Evolutionary conservation across 2,113 vertebrate species (phyloP).

Genomic region (Ursus arctos): DNA sequence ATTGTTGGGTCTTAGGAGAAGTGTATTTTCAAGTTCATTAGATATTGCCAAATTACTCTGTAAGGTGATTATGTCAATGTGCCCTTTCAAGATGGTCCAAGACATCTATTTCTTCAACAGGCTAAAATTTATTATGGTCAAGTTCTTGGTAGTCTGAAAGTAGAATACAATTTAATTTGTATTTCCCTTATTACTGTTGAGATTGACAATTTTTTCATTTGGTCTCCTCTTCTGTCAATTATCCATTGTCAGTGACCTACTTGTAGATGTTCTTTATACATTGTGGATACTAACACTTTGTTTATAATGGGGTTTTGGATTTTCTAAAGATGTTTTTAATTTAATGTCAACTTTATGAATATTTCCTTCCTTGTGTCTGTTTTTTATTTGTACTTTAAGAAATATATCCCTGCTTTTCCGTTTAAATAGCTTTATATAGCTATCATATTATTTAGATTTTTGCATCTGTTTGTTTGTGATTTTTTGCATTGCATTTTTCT

Average conservation of each 20-base stretch:
- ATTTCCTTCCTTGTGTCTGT: neutral
- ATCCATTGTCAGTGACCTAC: neutral
- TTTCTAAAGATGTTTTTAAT: neutral
- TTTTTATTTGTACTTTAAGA: neutral
- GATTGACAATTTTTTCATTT: slow-evolving; percentile 26
- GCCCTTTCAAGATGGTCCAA: neutral
- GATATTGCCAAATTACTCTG: neutral
- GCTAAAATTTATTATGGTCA: neutral
- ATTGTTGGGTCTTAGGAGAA: neutral
- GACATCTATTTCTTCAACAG: neutral
- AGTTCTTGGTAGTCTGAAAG: neutral
- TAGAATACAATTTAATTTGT: neutral
- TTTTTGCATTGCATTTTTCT: neutral
- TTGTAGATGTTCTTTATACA: neutral
- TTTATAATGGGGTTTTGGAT: neutral
- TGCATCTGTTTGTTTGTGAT: neutral
- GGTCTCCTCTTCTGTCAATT: neutral
- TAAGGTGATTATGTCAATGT: neutral
- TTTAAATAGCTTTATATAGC: neutral
- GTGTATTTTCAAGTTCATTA: neutral
- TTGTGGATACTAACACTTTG: neutral
- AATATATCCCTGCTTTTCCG: neutral
- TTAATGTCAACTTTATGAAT: neutral
- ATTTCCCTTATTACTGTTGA: slow-evolving; percentile 6
- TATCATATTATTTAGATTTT: neutral